Evolutionary conservation across 2,888 invertebrate genomes (phyloP).

Genomic region (Pandemis cinnamomeana): DNA sequence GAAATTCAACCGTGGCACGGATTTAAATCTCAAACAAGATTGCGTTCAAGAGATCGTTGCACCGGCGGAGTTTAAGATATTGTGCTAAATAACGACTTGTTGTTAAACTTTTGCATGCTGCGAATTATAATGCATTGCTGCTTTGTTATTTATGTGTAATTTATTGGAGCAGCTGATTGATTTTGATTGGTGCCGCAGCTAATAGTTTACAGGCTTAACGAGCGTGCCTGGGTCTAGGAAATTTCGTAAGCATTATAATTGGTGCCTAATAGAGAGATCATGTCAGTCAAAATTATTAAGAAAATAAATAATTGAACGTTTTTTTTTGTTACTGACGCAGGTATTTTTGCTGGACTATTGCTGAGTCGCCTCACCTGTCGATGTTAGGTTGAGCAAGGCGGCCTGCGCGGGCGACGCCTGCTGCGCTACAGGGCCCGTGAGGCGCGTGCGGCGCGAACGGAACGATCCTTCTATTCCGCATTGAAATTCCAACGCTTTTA

Average conservation of each 20-base stretch:
- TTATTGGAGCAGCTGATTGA: slow-evolving; percentile 50
- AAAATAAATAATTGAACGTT: slow-evolving; percentile 12
- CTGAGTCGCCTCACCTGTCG: slow-evolving; percentile 65
- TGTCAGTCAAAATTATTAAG: slow-evolving; percentile 4
- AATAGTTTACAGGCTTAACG: slow-evolving; percentile 33
- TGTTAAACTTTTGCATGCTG: slow-evolving; percentile 48
- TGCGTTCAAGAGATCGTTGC: slow-evolving; percentile 57
- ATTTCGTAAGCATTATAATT: slow-evolving; percentile 20
- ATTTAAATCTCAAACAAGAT: slow-evolving; percentile 65
- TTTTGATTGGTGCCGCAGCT: slow-evolving; percentile 47
- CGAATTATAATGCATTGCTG: slow-evolving; percentile 48
- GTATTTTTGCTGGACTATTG: not conserved
- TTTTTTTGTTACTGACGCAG: not conserved
- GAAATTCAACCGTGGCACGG: slow-evolving; percentile 61
- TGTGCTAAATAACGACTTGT: slow-evolving; percentile 42
- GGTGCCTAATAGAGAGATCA: slow-evolving; percentile 16
- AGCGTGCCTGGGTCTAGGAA: slow-evolving; percentile 5
- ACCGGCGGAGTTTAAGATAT: slow-evolving; percentile 49
- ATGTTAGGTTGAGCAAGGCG: slow-evolving; percentile 51
- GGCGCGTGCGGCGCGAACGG: slow-evolving; percentile 55
- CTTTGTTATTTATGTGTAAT: slow-evolving; percentile 48
- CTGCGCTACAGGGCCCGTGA: slow-evolving; percentile 55
- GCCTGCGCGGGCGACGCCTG: slow-evolving; percentile 39
- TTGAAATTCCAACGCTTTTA: slow-evolving; percentile 51
- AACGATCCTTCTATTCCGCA: slow-evolving; percentile 54